These are phyloP conservation scores for Tachina lurida DNA, from an alignment of 2,888 invertebrate species.

Conservation along the genomic window DNA sequence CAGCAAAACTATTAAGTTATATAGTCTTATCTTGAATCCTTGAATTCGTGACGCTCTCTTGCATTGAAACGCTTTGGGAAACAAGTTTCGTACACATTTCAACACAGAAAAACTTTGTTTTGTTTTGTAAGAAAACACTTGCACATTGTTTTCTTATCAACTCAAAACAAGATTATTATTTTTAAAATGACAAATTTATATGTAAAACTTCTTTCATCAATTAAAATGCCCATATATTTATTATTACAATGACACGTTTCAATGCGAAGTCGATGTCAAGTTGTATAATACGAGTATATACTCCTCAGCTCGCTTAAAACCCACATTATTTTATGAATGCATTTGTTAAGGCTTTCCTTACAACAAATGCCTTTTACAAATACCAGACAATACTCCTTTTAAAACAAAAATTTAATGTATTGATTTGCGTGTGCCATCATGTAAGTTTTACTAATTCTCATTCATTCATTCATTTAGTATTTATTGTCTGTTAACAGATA, in stretches of 20 bases:
- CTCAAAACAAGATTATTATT: not conserved
- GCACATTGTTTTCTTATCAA: not conserved
- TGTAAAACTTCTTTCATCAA: too few species aligned
- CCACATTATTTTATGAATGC: not conserved
- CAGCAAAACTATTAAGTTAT: too few species aligned
- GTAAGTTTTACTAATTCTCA: slow-evolving; percentile 45
- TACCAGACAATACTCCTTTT: not conserved
- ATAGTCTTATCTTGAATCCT: too few species aligned
- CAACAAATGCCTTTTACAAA: not conserved
- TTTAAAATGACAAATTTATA: too few species aligned
- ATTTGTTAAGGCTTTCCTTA: not conserved
- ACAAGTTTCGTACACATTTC: too few species aligned
- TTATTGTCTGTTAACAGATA: slow-evolving; percentile 18
- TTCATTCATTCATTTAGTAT: slow-evolving; percentile 38
- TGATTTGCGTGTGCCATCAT: slow-evolving; percentile 37
- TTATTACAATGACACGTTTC: too few species aligned
- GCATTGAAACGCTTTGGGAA: too few species aligned
- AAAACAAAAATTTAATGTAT: not conserved
- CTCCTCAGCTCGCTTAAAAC: not conserved
- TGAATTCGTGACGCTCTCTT: too few species aligned
- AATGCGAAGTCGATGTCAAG: not conserved
- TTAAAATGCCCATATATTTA: too few species aligned
- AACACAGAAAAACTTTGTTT: not conserved
- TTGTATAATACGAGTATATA: not conserved
- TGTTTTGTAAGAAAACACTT: too few species aligned